phyloP scores from a whole-genome alignment of 2,888 invertebrate species.

The Diogma glabrata region DNA sequence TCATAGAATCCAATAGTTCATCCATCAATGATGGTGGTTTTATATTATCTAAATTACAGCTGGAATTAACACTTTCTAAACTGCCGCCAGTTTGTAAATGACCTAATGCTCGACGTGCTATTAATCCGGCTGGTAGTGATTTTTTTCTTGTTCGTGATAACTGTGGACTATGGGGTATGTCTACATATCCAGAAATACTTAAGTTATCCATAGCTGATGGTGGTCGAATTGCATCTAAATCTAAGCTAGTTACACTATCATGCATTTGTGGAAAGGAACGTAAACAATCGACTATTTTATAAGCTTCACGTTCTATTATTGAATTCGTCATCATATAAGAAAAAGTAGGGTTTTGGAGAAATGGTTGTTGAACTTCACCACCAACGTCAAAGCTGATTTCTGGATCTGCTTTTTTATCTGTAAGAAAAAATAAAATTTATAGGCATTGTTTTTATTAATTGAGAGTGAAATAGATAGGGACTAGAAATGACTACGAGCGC shows the following conservation, averaged over 20 bases:
- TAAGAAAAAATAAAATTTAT: too few species aligned
- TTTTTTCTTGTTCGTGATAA: slow-evolving; percentile 46
- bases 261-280: slow-evolving; percentile 35
- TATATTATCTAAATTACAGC: slow-evolving; percentile 63
- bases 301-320: slow-evolving; percentile 62
- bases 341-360: slow-evolving; percentile 16
- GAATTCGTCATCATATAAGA: slow-evolving; percentile 55
- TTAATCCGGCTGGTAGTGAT: slow-evolving; percentile 54
- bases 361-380: slow-evolving; percentile 28
- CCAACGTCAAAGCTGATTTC: slow-evolving; percentile 30
- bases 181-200: slow-evolving; percentile 42
- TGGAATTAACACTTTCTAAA: slow-evolving; percentile 47
- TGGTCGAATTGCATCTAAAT: slow-evolving; percentile 62
- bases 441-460: too few species aligned
- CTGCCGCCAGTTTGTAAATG: slow-evolving; percentile 42
- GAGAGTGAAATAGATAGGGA: too few species aligned
- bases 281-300: slow-evolving; percentile 51
- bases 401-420: slow-evolving; percentile 1
- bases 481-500: too few species aligned
- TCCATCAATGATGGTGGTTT: slow-evolving; percentile 78
- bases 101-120: slow-evolving; percentile 59
- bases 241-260: slow-evolving; percentile 51
- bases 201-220: slow-evolving; percentile 66
- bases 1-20: slow-evolving; percentile 63
- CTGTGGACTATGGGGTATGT: slow-evolving; percentile 31